Percentiles rank a stretch among this genome's conserved stretches.
These are phyloP conservation scores for Pangasianodon gigas DNA, from an alignment of 2,113 vertebrate species.

Conservation along the genomic window DNA sequence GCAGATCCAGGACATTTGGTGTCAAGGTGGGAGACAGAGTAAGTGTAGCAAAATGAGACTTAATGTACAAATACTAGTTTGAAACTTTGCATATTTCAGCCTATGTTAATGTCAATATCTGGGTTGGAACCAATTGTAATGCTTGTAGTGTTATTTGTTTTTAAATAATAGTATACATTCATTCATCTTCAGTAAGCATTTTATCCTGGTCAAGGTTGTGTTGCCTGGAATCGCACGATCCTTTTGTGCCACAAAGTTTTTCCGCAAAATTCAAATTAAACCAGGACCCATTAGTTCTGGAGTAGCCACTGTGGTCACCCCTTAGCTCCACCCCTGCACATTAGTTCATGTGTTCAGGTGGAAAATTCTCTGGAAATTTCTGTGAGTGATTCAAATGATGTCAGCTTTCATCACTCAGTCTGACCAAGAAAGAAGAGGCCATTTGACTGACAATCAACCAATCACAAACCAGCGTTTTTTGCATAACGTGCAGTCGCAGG, in stretches of 20 bases:
- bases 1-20: neutral
- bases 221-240: neutral
- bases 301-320: neutral
- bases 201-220: neutral
- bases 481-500: neutral
- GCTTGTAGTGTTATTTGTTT: neutral
- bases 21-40: neutral
- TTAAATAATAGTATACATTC: neutral
- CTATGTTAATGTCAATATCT: neutral
- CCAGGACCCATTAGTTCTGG: neutral
- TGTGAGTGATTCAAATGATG: neutral
- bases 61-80: neutral
- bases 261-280: neutral
- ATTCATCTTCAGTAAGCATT: neutral
- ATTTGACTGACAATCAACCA: conserved; percentile 7
- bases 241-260: neutral
- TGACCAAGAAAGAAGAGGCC: neutral
- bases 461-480: neutral
- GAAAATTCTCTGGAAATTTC: neutral
- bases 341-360: neutral
- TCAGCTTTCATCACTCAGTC: neutral
- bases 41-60: neutral
- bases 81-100: neutral
- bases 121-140: neutral
- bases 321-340: neutral